These are phyloP conservation scores for Dicyrtoma fusca DNA, from an alignment of 2,888 invertebrate genomes.

Conservation along the genomic window DNA sequence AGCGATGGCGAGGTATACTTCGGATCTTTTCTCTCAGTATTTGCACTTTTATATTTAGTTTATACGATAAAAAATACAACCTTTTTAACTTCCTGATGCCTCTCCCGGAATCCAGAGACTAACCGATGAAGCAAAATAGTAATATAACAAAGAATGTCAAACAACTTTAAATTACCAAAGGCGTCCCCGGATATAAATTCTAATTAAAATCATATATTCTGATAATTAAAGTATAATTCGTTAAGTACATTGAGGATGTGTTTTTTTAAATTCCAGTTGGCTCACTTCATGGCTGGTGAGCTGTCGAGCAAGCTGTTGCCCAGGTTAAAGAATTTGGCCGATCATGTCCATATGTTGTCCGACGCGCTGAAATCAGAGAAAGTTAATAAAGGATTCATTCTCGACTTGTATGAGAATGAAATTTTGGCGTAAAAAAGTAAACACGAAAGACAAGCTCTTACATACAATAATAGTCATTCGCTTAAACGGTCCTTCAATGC, in stretches of 20 bases:
- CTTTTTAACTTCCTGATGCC: too few relatives aligned
- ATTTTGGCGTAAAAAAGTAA: conserved; percentile 35
- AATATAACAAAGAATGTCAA: too few relatives aligned
- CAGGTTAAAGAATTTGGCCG: conserved; percentile 50
- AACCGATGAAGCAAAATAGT: too few relatives aligned
- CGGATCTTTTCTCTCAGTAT: not conserved
- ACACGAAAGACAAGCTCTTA: not conserved
- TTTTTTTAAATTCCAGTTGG: too few relatives aligned
- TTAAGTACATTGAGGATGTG: too few relatives aligned
- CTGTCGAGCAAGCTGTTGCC: conserved; percentile 43
- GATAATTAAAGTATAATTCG: too few relatives aligned
- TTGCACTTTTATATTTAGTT: conserved; percentile 7
- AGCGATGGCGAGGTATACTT: conserved; percentile 44
- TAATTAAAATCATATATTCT: too few relatives aligned
- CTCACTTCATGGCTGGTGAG: conserved; percentile 50
- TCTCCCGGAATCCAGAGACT: too few relatives aligned
- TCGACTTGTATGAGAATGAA: conserved; percentile 53
- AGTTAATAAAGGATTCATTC: conserved; percentile 35
- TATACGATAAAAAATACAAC: too few relatives aligned
- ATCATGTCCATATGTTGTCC: conserved; percentile 46
- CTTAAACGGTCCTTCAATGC: too few relatives aligned
- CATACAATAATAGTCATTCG: not conserved
- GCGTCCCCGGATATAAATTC: too few relatives aligned
- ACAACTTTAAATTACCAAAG: too few relatives aligned
- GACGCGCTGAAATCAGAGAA: conserved; percentile 15